These are phyloP conservation scores for Taphrorychus bicolor DNA, from an alignment of 2,888 invertebrate genomes.

Conservation along the genomic window DNA sequence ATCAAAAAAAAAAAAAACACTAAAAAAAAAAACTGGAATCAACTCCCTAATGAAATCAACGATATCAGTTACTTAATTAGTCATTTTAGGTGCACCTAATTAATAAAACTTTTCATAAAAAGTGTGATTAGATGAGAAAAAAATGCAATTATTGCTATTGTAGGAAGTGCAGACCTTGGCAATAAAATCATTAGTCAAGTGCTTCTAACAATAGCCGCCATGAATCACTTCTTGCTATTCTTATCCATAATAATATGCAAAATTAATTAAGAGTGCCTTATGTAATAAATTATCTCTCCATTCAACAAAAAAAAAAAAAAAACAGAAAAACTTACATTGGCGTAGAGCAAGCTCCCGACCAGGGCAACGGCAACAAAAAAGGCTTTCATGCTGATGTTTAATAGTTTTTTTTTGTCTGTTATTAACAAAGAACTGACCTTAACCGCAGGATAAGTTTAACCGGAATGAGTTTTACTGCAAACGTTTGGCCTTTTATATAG, in stretches of 20 bases:
- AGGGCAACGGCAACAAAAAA: conserved; percentile 14
- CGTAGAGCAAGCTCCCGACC: conserved; percentile 11
- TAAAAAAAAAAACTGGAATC: no score
- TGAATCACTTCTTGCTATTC: no score
- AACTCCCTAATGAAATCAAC: no score
- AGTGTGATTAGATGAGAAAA: no score
- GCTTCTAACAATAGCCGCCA: neutral
- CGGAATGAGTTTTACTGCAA: neutral
- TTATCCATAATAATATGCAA: no score
- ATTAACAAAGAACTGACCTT: neutral
- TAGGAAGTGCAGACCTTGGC: neutral
- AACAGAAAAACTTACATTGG: conserved; percentile 21
- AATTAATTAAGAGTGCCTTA: no score
- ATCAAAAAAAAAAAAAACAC: no score
- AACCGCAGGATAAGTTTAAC: neutral
- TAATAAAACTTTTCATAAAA: no score
- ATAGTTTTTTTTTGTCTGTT: neutral
- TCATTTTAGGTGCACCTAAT: no score
- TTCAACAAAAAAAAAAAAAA: neutral
- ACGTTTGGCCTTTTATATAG: conserved; percentile 23
- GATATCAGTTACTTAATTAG: no score
- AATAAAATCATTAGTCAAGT: neutral
- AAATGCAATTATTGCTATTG: neutral
- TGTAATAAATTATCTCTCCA: no score
- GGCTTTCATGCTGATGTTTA: conserved; percentile 15